These are phyloP conservation scores for Lapara coniferarum DNA, from an alignment of 2,888 invertebrate species.

Conservation along the genomic window DNA sequence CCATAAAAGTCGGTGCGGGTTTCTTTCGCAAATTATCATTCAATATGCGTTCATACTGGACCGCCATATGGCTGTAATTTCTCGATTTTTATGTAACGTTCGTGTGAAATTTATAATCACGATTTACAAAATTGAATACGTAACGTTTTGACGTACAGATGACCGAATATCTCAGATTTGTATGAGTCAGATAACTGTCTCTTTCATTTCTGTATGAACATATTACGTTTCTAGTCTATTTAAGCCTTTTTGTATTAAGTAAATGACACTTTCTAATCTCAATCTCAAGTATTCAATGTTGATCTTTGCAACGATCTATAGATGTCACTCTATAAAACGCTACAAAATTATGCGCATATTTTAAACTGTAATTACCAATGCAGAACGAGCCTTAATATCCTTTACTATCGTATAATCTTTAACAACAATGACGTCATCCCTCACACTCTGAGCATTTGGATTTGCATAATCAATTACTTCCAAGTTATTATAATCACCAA, in stretches of 20 bases:
- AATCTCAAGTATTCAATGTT: too few species aligned
- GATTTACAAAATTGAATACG: background rate
- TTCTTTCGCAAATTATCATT: slow-evolving; percentile 62
- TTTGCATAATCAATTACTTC: background rate
- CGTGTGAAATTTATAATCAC: slow-evolving; percentile 11
- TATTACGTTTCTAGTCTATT: too few species aligned
- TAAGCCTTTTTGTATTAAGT: too few species aligned
- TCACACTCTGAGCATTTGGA: background rate
- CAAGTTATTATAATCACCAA: background rate
- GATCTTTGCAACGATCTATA: too few species aligned
- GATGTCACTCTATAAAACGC: too few species aligned
- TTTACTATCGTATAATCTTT: background rate
- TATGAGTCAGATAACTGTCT: too few species aligned
- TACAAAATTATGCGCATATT: too few species aligned
- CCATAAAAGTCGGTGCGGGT: slow-evolving; percentile 74
- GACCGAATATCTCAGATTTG: background rate
- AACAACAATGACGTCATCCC: background rate
- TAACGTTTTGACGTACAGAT: background rate
- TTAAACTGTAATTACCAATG: too few species aligned
- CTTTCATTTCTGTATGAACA: too few species aligned
- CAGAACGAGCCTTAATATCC: too few species aligned
- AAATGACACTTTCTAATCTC: too few species aligned
- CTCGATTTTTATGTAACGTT: slow-evolving; percentile 24
- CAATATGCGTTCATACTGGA: slow-evolving; percentile 47
- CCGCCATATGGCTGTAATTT: slow-evolving; percentile 59